Evolutionary conservation across 2,888 invertebrate genomes (phyloP).

Genomic region (Oeneis ivallda): DNA sequence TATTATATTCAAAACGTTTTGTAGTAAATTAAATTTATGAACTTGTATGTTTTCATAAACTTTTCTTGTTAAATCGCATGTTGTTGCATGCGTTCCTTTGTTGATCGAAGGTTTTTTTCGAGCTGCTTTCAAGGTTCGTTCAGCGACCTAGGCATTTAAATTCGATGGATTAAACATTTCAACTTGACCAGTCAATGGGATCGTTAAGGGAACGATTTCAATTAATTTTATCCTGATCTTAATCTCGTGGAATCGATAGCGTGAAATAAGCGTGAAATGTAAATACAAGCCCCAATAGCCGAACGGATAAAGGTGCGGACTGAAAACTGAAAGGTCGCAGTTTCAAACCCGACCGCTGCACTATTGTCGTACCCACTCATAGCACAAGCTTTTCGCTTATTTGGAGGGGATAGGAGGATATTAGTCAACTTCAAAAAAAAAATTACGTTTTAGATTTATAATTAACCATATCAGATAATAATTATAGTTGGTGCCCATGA

Average conservation of each 20-base stretch:
- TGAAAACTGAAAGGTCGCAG: too few species aligned
- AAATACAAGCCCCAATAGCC: too few species aligned
- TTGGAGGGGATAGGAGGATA: too few species aligned
- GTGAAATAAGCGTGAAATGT: not conserved
- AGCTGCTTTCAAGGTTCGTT: slow-evolving; percentile 16
- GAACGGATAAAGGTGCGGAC: too few species aligned
- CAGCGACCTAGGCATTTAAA: slow-evolving; percentile 23
- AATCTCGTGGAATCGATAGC: not conserved
- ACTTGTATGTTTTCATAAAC: not conserved
- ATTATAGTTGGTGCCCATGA: not conserved
- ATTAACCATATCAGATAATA: too few species aligned
- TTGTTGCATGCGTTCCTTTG: not conserved
- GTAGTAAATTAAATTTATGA: not conserved
- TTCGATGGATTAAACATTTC: slow-evolving; percentile 13
- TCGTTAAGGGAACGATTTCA: not conserved
- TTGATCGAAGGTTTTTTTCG: not conserved
- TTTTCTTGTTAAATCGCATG: not conserved
- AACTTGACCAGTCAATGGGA: slow-evolving; percentile 5
- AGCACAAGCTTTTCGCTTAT: too few species aligned
- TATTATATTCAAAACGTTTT: not conserved
- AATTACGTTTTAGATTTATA: too few species aligned
- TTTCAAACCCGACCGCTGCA: too few species aligned
- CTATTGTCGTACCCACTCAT: too few species aligned
- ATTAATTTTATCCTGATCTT: not conserved
- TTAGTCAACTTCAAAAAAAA: too few species aligned